These are phyloP conservation scores for Fissipunctia ypsillon DNA, from an alignment of 2,888 invertebrate genomes.

Conservation along the genomic window DNA sequence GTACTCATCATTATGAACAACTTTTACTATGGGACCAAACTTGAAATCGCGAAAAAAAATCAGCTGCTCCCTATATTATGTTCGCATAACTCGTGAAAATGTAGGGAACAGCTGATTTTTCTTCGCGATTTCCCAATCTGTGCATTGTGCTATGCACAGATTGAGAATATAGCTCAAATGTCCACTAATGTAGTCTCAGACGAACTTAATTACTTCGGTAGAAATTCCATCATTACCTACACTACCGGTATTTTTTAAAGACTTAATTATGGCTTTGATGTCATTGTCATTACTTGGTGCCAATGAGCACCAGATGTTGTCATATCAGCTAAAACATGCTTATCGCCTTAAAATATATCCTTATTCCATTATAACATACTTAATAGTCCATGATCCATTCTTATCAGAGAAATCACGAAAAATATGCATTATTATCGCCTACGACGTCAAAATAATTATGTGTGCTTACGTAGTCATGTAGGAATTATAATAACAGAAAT, in stretches of 20 bases:
- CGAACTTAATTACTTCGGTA: background rate
- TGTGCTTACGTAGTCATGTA: slow-evolving; percentile 13
- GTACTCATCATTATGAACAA: no score
- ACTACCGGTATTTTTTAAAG: background rate
- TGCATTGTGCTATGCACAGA: background rate
- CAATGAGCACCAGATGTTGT: no score
- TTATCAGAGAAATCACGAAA: slow-evolving; percentile 38
- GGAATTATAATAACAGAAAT: slow-evolving; percentile 1
- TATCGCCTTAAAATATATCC: slow-evolving; percentile 27
- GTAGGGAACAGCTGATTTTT: no score
- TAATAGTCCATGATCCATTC: slow-evolving; percentile 27
- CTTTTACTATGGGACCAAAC: no score
- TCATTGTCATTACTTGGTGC: background rate
- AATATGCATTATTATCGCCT: slow-evolving; percentile 21
- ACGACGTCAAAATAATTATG: slow-evolving; percentile 32
- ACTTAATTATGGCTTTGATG: background rate
- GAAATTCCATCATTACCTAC: background rate
- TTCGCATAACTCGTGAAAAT: no score
- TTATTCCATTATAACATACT: slow-evolving; percentile 1
- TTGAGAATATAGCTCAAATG: slow-evolving; percentile 16
- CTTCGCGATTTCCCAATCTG: no score
- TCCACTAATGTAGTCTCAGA: background rate
- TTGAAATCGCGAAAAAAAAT: no score
- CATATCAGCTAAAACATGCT: background rate
- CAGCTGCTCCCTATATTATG: no score